phyloP scores from a whole-genome alignment of 2,888 invertebrate species.

The Lithophane ornitopus region DNA sequence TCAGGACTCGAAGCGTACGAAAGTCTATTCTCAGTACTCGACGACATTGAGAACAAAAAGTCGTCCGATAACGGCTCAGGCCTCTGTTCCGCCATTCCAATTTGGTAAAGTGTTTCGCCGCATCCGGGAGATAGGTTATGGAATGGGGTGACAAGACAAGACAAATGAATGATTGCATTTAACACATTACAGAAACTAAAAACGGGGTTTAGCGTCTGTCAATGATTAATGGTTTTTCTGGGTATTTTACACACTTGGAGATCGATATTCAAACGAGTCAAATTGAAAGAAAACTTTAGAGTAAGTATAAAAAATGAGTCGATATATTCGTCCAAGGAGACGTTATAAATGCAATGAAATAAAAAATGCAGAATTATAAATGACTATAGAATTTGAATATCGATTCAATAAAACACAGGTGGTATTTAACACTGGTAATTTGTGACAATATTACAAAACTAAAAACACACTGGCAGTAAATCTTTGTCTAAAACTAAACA shows the following conservation, averaged over 20 bases:
- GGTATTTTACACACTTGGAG: constrained; percentile 78
- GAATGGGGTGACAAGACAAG: constrained; percentile 90
- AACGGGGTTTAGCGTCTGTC: constrained; percentile 83
- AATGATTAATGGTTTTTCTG: constrained; percentile 83
- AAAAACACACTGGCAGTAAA: constrained; percentile 66
- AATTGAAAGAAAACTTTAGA: background rate
- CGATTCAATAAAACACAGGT: constrained; percentile 69
- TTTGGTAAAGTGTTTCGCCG: constrained; percentile 69
- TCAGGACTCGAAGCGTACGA: constrained; percentile 99
- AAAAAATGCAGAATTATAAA: background rate
- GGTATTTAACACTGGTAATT: constrained; percentile 83
- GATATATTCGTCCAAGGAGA: background rate
- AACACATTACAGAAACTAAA: constrained; percentile 85
- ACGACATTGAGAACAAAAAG: constrained; percentile 99
- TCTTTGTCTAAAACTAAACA: constrained; percentile 62
- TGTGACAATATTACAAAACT: constrained; percentile 75
- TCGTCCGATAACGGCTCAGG: constrained; percentile 99
- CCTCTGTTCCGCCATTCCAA: constrained; percentile 92
- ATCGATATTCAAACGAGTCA: constrained; percentile 77
- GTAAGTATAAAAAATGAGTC: background rate
- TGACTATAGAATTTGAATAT: constrained; percentile 70
- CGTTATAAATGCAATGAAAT: background rate
- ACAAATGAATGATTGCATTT: constrained; percentile 90
- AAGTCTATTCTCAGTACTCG: constrained; percentile 94
- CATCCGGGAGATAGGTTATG: constrained; percentile 88